Base-by-base conservation (phyloP, 2,797 vertebrate species). In the Novumbra hubbsi region DNA sequence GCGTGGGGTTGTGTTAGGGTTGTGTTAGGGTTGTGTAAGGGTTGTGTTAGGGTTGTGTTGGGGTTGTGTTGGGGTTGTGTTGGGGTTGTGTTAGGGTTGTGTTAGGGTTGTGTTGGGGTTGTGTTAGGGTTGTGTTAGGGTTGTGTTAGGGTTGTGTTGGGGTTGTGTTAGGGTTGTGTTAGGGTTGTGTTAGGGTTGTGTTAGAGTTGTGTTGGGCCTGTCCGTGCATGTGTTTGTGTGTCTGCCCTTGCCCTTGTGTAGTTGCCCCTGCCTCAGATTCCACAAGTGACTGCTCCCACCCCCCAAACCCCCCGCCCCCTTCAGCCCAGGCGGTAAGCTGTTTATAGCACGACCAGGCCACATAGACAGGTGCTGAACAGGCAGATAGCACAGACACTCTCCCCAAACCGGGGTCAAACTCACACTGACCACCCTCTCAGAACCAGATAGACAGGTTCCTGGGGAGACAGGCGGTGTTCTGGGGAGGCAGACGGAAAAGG, bases 281-380 rank as follows among this genome's bases (percentile, higher is more conserved):
- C 80, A 66, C 16, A 34, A 78, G 73, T 72, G 81, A 69, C 75
- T 79, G 66, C 68, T 75, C 60, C 21, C 68, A 38, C 19, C 27
- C 63, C 72, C 68, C 34, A 17, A 75, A 68, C 60, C 48, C 75
- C 64, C 74, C 70, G 71, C 73, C 71, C 71, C 68, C 72, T 64
- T 30, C 57, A 72, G 72, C 32, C 63, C 32, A 27, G 64, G 16
- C 72, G 71, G 67, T 45, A 49, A 32, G 71, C 83, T 84, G 76
- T 87, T 85, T 83, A 80, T 85, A 87, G 79, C 64, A 67, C 32
- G 16, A 60, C 24, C 55, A 55, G 70, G 64, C 77, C 77, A 79
- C 80, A 81, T 76, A 76, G 84, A 85, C 83, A 86, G 81, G 83
- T 87, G 83, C 75, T 84, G 79, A 86, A 81, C 78, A 76, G 70